Base-by-base conservation (phyloP, 2,797 vertebrate species). In the Syngnathus rostellatus region DNA sequence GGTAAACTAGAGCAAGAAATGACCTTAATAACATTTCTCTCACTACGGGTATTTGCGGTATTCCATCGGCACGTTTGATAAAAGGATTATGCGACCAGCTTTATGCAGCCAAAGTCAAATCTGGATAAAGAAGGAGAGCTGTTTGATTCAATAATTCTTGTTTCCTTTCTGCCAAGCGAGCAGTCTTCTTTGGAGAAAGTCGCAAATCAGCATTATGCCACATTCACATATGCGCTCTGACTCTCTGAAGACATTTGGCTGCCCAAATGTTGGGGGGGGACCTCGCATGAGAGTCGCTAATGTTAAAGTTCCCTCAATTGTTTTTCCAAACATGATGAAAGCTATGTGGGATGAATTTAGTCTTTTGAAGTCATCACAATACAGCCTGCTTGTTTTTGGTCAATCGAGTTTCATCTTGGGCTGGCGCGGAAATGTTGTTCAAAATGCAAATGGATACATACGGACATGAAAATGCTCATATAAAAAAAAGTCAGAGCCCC, bases 101-200 rank as follows among this genome's bases (percentile, higher is more conserved):
- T 89, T 89, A 84, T 87, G 86, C 76, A 57, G 81, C 84, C 74
- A 75, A 72, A 80, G 85, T 89, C 77, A 84, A 91, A 91, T 90
- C 87, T 90, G 89, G 87, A 88, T 88, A 75, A 83, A 86, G 86
- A 79, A 74, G 85, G 81, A 84, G 85, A 84, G 82, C 85, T 77
- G 84, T 86, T 85, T 89, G 88, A 91, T 90, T 89, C 73, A 91
- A 89, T 90, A 90, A 90, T 91, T 91, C 89, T 85, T 90, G 88
- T 91, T 91, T 90, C 87, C 85, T 89, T 90, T 88, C 82, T 88
- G 90, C 90, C 84, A 84, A 67, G 75, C 84, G 82, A 75, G 90
- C 91, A 91, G 80, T 89, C 86, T 81, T 88, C 78, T 90, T 88
- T 81, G 80, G 73, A 69, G 77, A 87, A 90, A 90, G 80, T 79